phyloP scores from a whole-genome alignment of 2,797 vertebrate genomes.

The Ctenosaura bakeri region DNA sequence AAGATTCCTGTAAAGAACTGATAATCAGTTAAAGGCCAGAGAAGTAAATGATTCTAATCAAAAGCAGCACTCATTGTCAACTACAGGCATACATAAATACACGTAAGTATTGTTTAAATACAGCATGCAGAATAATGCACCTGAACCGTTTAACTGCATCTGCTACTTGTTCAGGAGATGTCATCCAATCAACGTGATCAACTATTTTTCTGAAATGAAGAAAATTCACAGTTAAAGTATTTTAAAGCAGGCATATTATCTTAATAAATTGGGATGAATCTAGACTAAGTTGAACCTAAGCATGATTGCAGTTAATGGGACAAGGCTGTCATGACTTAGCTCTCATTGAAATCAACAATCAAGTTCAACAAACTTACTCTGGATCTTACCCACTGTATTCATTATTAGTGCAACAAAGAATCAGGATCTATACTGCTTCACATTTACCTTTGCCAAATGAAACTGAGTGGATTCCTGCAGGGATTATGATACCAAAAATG shows the following conservation, averaged over 20 bases:
- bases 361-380: not conserved
- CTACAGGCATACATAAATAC: too few species aligned
- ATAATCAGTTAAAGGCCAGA: not conserved
- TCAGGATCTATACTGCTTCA: not conserved
- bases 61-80: not conserved
- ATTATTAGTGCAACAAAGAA: not conserved
- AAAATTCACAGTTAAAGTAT: not conserved
- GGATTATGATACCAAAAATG: too few species aligned
- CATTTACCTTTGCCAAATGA: not conserved
- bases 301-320: not conserved
- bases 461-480: not conserved
- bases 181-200: constrained; percentile 98
- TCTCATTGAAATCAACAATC: not conserved
- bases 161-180: constrained; percentile 96
- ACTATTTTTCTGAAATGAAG: constrained; percentile 94
- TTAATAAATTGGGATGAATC: not conserved
- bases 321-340: not conserved
- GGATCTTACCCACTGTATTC: not conserved
- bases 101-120: not conserved
- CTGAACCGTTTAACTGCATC: constrained; percentile 98
- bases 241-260: not conserved
- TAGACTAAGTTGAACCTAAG: not conserved
- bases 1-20: constrained; percentile 1
- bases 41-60: not conserved
- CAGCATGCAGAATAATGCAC: constrained; percentile 76